Evolutionary conservation across 2,113 vertebrate species (phyloP).

Genomic region (Mirza zaza): DNA sequence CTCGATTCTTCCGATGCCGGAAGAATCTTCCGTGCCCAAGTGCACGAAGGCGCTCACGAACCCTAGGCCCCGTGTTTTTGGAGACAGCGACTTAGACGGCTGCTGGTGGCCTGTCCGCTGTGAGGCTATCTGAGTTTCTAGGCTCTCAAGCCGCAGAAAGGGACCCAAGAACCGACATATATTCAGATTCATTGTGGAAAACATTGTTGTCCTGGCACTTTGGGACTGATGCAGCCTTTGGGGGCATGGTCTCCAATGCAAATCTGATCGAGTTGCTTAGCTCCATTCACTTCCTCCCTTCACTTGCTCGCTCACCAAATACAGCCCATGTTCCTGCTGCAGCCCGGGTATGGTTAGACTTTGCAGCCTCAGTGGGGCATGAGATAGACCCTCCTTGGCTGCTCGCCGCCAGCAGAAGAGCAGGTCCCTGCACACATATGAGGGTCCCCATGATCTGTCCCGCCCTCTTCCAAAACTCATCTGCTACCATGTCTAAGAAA

Average conservation of each 20-base stretch:
- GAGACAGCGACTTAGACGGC: not conserved
- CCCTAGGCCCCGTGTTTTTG: not conserved
- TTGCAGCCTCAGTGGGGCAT: not conserved
- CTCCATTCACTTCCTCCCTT: not conserved
- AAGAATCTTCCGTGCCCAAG: no score
- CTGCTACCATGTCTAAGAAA: not conserved
- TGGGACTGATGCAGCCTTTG: not conserved
- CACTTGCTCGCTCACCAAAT: not conserved
- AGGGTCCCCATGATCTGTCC: not conserved
- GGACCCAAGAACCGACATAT: not conserved
- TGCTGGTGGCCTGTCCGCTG: not conserved
- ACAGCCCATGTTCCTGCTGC: not conserved
- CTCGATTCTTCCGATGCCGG: not conserved
- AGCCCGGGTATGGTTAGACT: not conserved
- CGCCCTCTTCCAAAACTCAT: not conserved
- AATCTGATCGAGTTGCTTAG: not conserved
- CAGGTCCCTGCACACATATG: not conserved
- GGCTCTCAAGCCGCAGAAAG: not conserved
- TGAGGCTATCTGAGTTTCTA: not conserved
- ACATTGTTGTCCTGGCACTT: not conserved
- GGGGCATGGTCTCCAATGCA: not conserved
- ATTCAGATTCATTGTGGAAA: not conserved
- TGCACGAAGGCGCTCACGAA: no score
- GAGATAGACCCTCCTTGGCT: not conserved
- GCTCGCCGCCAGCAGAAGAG: not conserved